Evolutionary conservation across 2,113 vertebrate species (phyloP).

Genomic region (Oreotragus oreotragus): DNA sequence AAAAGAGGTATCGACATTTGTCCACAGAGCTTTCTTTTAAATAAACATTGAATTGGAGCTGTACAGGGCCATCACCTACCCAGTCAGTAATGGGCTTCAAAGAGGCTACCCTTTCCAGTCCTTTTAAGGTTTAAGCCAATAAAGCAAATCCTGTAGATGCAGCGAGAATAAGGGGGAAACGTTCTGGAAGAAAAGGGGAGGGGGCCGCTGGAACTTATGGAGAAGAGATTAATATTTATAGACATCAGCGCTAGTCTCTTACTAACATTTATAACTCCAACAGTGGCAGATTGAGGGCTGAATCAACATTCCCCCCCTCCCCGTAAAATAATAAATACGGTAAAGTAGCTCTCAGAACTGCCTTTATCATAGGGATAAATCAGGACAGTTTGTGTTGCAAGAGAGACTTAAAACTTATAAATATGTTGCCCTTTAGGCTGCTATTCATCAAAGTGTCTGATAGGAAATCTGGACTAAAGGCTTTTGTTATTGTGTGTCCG

Average conservation of each 20-base stretch:
- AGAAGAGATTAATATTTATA: constrained; percentile 74
- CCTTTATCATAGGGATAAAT: constrained; percentile 82
- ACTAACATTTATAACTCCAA: constrained; percentile 71
- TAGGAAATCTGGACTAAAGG: constrained; percentile 71
- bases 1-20: not conserved
- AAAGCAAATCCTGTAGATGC: constrained; percentile 46
- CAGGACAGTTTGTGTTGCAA: constrained; percentile 80
- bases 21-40: constrained; percentile 53
- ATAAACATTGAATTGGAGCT: constrained; percentile 47
- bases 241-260: constrained; percentile 66
- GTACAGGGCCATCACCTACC: constrained; percentile 37
- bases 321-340: constrained; percentile 80
- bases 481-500: constrained; percentile 73
- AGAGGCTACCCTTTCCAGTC: constrained; percentile 58
- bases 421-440: constrained; percentile 83
- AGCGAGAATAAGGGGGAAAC: not conserved
- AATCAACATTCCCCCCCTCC: constrained; percentile 65
- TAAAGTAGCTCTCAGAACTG: constrained; percentile 77
- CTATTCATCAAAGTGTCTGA: constrained; percentile 80
- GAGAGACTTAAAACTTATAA: constrained; percentile 81
- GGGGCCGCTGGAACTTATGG: not conserved
- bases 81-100: constrained; percentile 30
- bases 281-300: constrained; percentile 77
- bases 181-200: not conserved
- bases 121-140: constrained; percentile 34